Evolutionary conservation across 2,113 vertebrate species (phyloP).

Genomic region (Paratilapia polleni): DNA sequence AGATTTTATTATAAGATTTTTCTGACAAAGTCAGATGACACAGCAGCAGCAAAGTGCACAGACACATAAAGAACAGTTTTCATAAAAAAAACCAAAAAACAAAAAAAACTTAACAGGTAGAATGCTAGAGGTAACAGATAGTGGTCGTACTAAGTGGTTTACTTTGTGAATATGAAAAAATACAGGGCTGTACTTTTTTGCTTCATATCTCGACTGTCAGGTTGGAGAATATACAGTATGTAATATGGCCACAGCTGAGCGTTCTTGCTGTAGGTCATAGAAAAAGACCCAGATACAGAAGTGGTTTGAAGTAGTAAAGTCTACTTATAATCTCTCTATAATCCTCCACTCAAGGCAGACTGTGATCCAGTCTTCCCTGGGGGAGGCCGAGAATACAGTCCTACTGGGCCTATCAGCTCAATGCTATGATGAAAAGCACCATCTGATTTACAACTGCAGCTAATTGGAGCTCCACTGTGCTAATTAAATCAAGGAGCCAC

Average conservation of each 20-base stretch:
- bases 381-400: slow-evolving; percentile 22
- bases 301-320: slow-evolving; percentile 24
- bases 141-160: no score
- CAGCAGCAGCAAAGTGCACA: neutral
- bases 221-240: neutral
- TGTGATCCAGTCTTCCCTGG: slow-evolving; percentile 38
- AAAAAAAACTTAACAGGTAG: no score
- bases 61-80: no score
- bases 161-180: no score
- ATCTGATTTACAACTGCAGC: slow-evolving; percentile 60
- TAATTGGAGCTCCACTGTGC: slow-evolving; percentile 64
- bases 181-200: accelerated
- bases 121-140: no score
- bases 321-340: slow-evolving; percentile 35
- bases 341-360: slow-evolving; percentile 19
- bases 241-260: neutral
- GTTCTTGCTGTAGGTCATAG: slow-evolving; percentile 3
- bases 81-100: no score
- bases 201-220: neutral
- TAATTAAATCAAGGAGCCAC: slow-evolving; percentile 74
- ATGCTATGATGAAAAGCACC: slow-evolving; percentile 54
- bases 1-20: neutral
- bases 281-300: slow-evolving; percentile 17
- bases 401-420: slow-evolving; percentile 40
- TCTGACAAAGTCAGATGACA: neutral